Base-by-base conservation (phyloP, 2,888 invertebrate species). In the Himalopsyche kuldschensis region DNA sequence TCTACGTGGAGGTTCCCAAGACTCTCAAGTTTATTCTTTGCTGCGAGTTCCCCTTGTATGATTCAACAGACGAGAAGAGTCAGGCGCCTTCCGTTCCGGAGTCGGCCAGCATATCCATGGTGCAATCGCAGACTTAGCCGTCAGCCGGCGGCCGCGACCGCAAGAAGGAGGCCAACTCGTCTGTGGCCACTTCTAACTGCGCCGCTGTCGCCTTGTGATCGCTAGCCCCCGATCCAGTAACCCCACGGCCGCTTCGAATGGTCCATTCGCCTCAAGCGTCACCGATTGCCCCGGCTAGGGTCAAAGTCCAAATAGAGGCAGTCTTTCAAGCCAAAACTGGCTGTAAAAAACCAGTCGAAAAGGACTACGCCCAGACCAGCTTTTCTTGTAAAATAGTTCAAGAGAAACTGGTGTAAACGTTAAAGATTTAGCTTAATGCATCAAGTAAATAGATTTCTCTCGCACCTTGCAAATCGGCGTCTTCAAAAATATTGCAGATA, bases 41-140 rank as follows among this genome's bases (percentile, higher is more conserved):
- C 90, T 97, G 97, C 88, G 98, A 98, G 89, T 97, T 95, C 88
- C 97, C 97, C 0, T 92, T 97, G 83, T 98, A 98, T 89, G 95
- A 97, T 89, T 95, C 94, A 4, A 90, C 94, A 87, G 94, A 95
- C 31, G 94, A 93, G 46, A 94, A 94, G 87, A 90, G 91, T 3
- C 94, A 93, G 10, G 91, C 93, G 0, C 91, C 93, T 0, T 93
- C 94, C 86, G 93, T 94, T 85, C 94, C 94, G 84, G 95, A 95
- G 89, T 94, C 95, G 84, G 94, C 94, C 81, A 94, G 94, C 88
- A 94, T 94, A 86, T 94, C 94, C 6, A 92, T 94, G 90, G 94
- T 94, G 15, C 94, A 94, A 87, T 94, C 94, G 87, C 93, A 93
- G 88, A 94, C 95, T 93, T 95, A 95, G 94, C 95, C 94, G 93